Evolutionary conservation across 2,797 vertebrate genomes (phyloP).

Genomic region (Syngnathus rostellatus): DNA sequence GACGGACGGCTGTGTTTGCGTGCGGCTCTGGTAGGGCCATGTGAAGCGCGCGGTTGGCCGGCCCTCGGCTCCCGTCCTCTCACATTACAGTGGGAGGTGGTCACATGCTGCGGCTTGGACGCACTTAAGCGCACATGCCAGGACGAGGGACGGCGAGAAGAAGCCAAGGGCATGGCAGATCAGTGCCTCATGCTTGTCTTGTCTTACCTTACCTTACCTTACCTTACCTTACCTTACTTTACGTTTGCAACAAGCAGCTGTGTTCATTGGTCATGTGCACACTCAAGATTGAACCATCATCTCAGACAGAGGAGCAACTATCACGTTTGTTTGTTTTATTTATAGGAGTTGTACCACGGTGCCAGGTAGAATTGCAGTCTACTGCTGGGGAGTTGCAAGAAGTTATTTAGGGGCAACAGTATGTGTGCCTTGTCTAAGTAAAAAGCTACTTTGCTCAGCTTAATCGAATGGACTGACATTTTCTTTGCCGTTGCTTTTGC

Average conservation of each 20-base stretch:
- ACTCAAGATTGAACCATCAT: slow-evolving; percentile 7
- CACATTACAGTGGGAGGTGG: slow-evolving; percentile 47
- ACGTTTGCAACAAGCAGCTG: neutral
- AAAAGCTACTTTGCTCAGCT: too few relatives aligned
- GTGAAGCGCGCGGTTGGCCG: slow-evolving; percentile 26
- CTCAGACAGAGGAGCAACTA: slow-evolving; percentile 4
- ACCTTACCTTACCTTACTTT: slow-evolving; percentile 2
- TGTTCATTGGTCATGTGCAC: neutral
- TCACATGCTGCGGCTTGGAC: slow-evolving; percentile 56
- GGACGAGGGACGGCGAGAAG: slow-evolving; percentile 38
- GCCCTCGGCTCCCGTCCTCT: slow-evolving; percentile 28
- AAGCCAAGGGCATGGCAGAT: slow-evolving; percentile 52
- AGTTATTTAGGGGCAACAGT: too few relatives aligned
- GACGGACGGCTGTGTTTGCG: slow-evolving; percentile 11
- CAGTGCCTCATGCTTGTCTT: slow-evolving; percentile 38
- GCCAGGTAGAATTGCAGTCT: too few relatives aligned
- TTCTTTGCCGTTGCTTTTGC: too few relatives aligned
- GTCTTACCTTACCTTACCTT: slow-evolving; percentile 10
- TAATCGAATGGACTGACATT: too few relatives aligned
- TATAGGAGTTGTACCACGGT: too few relatives aligned
- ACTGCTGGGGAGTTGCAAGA: too few relatives aligned
- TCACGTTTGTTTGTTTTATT: too few relatives aligned
- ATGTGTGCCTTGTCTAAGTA: too few relatives aligned
- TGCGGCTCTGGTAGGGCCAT: slow-evolving; percentile 14
- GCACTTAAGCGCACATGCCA: slow-evolving; percentile 36